Base-by-base conservation (phyloP, 2,113 vertebrate genomes). In the Hypocryptadius cinnamomeus region DNA sequence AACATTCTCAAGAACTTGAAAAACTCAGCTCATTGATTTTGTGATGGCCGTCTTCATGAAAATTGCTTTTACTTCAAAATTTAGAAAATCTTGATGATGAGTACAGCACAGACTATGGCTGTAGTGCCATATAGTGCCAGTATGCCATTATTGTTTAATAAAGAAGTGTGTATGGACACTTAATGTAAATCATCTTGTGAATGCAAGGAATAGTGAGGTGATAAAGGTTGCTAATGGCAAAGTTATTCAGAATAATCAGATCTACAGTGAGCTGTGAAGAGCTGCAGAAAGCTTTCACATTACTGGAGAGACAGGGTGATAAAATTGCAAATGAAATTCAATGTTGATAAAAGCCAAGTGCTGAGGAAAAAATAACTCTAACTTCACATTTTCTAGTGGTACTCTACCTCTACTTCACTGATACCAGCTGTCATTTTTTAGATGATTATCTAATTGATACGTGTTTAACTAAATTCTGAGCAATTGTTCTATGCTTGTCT, bases 271-370 rank as follows among this genome's bases (percentile, higher is more conserved):
- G 79, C 64, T 96, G 93, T 95, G 93, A 96, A 96, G 82, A 92
- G 79, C 76, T 88, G 90, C 76, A 93, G 93, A 96, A 96, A 96
- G 82, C 93, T 94, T 96, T 96, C 92, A 90, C 92, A 59, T 95
- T 94, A 95, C 93, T 95, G 71, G 68, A 88, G 90, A 96, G 96
- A 96, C 95, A 95, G 87, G 92, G 96, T 68, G 95, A 95, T 96
- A 96, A 96, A 96, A 96, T 95, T 96, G 94, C 88, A 96, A 96
- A 96, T 96, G 30, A 94, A 93, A 96, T 96, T 95, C 93, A 91
- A 96, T 96, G 92, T 94, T 96, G 94, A 95, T 92, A 96, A 93
- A 96, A 96, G 76, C 87, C 82, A 88, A 96, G 76, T 68, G 88
- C 79, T 90, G 79, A 71, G 92, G 85, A 93, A 94, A 96, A 96